Base-by-base conservation (phyloP, 1,140 invertebrate genomes). In the Cydia strobilella region DNA sequence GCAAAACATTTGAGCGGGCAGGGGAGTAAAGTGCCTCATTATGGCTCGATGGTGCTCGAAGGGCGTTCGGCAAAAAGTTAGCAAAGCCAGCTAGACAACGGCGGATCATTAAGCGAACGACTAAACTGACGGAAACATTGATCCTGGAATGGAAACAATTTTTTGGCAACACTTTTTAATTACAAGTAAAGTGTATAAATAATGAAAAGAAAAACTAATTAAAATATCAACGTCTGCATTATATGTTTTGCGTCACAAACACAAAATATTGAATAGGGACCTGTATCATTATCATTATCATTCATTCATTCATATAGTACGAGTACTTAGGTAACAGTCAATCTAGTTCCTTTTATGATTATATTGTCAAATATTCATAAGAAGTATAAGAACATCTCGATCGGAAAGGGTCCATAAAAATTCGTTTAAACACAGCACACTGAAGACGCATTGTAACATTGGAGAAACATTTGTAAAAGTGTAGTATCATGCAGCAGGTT, bases 1-100 rank as follows among this genome's bases (percentile, higher is more conserved):
- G 65, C 65, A 69, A 69, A 69, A 69, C 65, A 69, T 69, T 69
- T 69, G 65, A 69, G 31, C 65, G 31, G 27, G 35, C 27, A 35
- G 31, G 65, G 65, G 65, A 35, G 65, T 39, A 69, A 69, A 69
- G 65, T 69, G 31, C 65, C 65, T 69, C 65, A 69, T 69, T 69
- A 69, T 39, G 65, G 27, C 31, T 69, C 65, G 31, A 69, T 69
- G 65, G 65, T 69, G 65, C 65, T 69, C 31, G 65, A 69, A 69
- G 65, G 65, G 65, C 65, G 65, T 69, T 69, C 65, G 31, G 65
- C 31, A 69, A 69, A 69, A 69, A 69, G 65, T 69, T 69, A 69
- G 65, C 31, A 69, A 69, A 35, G 54, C 54, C 65, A 23, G 65
- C 65, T 69, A 69, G 65, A 69, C 65, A 69, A 69, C 65, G 65